Percentiles rank a stretch among this genome's conserved stretches.
These are phyloP conservation scores for Euzetes globulus DNA, from an alignment of 2,888 invertebrate species.

Conservation along the genomic window DNA sequence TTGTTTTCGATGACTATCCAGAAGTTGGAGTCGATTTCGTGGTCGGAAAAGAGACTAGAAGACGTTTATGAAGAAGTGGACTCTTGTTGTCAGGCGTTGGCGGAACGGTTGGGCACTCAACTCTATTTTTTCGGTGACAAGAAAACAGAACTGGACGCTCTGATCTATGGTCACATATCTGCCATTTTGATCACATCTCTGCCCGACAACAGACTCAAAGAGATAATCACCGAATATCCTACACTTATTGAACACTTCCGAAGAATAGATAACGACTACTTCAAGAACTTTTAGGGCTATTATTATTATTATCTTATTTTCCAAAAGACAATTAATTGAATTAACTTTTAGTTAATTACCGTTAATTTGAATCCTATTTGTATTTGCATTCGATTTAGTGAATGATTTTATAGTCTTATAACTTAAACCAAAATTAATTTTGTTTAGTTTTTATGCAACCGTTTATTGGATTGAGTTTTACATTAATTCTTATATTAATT, in stretches of 20 bases:
- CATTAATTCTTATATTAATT: background rate
- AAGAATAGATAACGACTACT: constrained; percentile 58
- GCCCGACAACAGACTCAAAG: constrained; percentile 71
- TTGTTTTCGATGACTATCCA: constrained; percentile 50
- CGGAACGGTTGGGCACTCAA: constrained; percentile 69
- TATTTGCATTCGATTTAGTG: background rate
- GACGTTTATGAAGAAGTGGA: constrained; percentile 55
- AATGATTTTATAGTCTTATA: background rate
- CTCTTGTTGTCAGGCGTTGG: constrained; percentile 77
- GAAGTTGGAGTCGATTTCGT: constrained; percentile 67
- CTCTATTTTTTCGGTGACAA: constrained; percentile 61
- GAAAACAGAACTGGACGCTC: constrained; percentile 85
- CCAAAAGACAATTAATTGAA: background rate
- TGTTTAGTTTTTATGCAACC: background rate
- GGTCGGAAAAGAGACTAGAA: constrained; percentile 61
- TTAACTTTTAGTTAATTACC: background rate
- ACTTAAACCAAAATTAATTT: no score
- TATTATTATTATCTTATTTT: no score
- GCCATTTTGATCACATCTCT: constrained; percentile 82
- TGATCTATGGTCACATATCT: constrained; percentile 95
- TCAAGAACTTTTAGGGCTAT: background rate
- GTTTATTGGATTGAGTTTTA: background rate
- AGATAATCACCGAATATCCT: constrained; percentile 63
- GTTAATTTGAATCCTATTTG: background rate
- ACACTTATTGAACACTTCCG: constrained; percentile 72